Base-by-base conservation (phyloP, 2,888 invertebrate genomes). In the Eupithecia subfuscata region DNA sequence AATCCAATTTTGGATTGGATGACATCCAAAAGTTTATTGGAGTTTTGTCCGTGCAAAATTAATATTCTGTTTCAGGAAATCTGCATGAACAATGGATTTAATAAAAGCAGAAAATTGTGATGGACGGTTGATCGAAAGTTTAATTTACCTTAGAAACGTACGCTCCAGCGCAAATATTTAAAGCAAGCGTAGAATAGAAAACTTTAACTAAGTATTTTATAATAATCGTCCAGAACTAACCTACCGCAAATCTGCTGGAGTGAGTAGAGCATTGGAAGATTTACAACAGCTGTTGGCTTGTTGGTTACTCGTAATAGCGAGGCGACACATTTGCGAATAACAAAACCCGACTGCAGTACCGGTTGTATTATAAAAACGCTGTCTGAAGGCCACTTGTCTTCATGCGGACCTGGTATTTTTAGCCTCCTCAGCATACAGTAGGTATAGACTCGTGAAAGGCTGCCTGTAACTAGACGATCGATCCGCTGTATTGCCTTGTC, bases 371-470 rank as follows among this genome's bases (percentile, higher is more conserved):
- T 78, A 78, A 79, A 86, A 85, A 84, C 82, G 81, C 80, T 82
- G 71, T 71, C 73, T 82, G 87, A 88, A 88, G 88, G 88, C 81
- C 88, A 79, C 74, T 79, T 75, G 78, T 75, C 75, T 81, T 81
- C 83, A 84, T 84, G 86, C 82, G 81, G 83, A 77, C 79, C 82
- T 77, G 73, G 81, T 88, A 88, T 87, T 85, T 87, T 85, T 88
- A 88, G 84, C 75, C 52, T 72, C 79, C 80, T 78, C 79, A 63
- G 71, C 74, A 71, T 75, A 72, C 22, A 30, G 37, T 65, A 65
- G 65, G 65, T 65, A 64, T 63, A 73, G 69, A 68, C 70, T 70
- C 63, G 74, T 75, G 70, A 75, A 74, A 68, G 70, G 74, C 73
- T 75, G 72, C 48, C 64, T 76, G 69, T 73, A 70, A 73, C 72